Evolutionary conservation across 2,888 invertebrate species (phyloP).

Genomic region (Spilarctia lutea): DNA sequence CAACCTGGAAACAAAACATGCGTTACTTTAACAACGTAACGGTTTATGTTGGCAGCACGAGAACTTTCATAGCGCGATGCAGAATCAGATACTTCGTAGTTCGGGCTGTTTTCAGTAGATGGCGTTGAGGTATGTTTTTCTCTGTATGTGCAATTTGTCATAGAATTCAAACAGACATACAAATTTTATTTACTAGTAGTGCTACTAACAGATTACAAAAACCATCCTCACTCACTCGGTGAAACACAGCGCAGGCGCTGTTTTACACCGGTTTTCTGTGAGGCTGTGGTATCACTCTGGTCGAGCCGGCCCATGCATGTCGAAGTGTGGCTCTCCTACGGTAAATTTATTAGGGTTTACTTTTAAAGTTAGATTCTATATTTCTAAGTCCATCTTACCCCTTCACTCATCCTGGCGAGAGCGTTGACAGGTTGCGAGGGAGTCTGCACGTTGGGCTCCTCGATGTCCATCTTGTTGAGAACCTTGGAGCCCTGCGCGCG

Average conservation of each 20-base stretch:
- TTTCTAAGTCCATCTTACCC: not conserved
- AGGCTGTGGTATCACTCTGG: too few relatives aligned
- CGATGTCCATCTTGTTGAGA: slow-evolving; percentile 55
- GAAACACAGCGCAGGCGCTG: too few relatives aligned
- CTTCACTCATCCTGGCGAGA: not conserved
- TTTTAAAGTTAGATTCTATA: too few relatives aligned
- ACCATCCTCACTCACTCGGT: too few relatives aligned
- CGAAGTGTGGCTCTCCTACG: too few relatives aligned
- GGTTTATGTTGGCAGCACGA: too few relatives aligned
- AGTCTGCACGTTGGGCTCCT: slow-evolving; percentile 13
- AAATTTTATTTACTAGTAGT: too few relatives aligned
- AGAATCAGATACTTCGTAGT: not conserved
- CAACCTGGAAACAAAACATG: not conserved
- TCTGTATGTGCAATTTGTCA: not conserved
- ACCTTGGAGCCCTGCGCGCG: slow-evolving; percentile 23
- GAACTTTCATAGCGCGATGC: not conserved
- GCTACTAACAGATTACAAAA: too few relatives aligned
- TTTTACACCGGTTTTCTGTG: too few relatives aligned
- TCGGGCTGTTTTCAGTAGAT: not conserved
- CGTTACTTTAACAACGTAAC: not conserved
- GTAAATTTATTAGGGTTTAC: too few relatives aligned
- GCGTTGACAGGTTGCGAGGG: not conserved
- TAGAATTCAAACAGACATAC: not conserved
- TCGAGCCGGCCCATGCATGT: too few relatives aligned
- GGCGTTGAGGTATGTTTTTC: not conserved